Conservation (phyloP, 2,113 vertebrate species). For the Alectura lathami region DNA sequence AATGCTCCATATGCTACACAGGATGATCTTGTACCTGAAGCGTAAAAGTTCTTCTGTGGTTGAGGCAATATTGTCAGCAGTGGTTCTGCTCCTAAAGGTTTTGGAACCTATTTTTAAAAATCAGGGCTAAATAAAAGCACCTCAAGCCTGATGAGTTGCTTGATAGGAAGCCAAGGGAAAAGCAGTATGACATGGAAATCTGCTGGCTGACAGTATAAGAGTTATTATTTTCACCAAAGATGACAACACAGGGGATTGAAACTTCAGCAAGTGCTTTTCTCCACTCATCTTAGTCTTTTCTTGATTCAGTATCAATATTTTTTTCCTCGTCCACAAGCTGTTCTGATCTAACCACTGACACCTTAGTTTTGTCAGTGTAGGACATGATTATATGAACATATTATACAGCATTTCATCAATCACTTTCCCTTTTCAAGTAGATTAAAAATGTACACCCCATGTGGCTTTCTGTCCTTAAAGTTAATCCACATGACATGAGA, state of each 20-base stretch:
- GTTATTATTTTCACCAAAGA: neutral
- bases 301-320: neutral
- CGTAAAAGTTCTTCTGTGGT: neutral
- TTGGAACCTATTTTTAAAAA: slow-evolving; percentile 5
- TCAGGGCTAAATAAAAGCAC: neutral
- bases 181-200: neutral
- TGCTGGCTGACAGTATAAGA: neutral
- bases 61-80: neutral
- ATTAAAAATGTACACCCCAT: neutral
- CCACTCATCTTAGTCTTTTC: neutral
- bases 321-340: neutral
- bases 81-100: neutral
- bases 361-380: neutral
- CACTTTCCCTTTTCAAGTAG: neutral
- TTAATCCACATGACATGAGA: neutral
- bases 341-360: slow-evolving; percentile 14
- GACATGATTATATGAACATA: neutral
- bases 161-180: slow-evolving; percentile 16
- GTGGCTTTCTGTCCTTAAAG: neutral
- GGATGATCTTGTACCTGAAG: neutral
- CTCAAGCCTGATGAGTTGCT: neutral
- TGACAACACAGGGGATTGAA: neutral
- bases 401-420: neutral
- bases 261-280: neutral
- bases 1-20: neutral